Base-by-base conservation (phyloP, 2,888 invertebrate species). In the Cryptocephalus primarius region DNA sequence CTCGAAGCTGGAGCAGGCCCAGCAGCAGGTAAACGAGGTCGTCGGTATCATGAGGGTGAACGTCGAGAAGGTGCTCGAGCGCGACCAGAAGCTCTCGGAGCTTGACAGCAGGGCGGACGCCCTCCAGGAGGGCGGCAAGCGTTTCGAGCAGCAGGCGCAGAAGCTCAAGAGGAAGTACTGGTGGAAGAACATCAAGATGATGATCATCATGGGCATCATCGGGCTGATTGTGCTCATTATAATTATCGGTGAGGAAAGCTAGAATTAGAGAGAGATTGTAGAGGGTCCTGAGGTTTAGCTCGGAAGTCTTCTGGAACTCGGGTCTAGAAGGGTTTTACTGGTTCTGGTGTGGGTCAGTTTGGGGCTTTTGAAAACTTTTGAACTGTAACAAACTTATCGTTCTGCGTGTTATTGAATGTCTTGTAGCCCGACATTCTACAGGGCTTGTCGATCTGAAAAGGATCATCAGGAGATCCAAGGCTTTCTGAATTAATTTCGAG, bases 111-210 rank as follows among this genome's bases (percentile, higher is more conserved):
- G 95, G 76, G 94, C 95, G 66, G 95, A 95, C 77, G 94, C 92
- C 49, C 73, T 93, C 47, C 91, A 93, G 66, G 87, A 92, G 67
- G 92, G 92, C 39, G 93, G 93, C 44, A 93, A 94, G 64, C 91
- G 95, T 65, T 96, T 96, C 69, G 95, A 95, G 70, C 93, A 94
- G 62, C 92, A 93, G 69, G 94, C 95, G 49, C 94, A 94, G 62
- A 94, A 94, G 75, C 77, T 95, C 69, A 95, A 95, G 75, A 81
- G 92, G 67, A 95, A 95, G 74, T 94, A 90, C 70, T 96, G 95
- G 95, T 83, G 93, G 82, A 92, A 95, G 73, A 96, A 96, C 73
- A 76, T 94, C 64, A 95, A 95, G 81, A 89, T 90, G 89, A 90
- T 90, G 89, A 87, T 90, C 62, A 88, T 90, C 62, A 84, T 89